These are phyloP conservation scores for Antidorcas marsupialis DNA, from an alignment of 2,113 vertebrate species.

Conservation along the genomic window DNA sequence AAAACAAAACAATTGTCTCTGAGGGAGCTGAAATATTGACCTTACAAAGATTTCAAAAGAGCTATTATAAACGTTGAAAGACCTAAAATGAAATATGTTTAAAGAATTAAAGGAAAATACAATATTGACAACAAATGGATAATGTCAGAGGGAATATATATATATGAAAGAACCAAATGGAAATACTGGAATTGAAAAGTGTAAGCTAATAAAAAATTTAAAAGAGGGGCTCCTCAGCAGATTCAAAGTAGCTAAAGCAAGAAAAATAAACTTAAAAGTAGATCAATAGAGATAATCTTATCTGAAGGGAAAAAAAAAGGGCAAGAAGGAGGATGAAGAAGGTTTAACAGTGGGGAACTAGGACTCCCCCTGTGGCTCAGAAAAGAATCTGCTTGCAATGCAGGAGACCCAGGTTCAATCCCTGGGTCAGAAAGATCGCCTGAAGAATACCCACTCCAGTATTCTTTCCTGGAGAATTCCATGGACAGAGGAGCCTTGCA, in stretches of 20 bases:
- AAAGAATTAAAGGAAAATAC: neutral
- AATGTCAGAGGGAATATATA: neutral
- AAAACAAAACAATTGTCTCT: neutral
- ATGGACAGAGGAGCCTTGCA: neutral
- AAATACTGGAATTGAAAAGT: neutral
- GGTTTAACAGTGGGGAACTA: neutral
- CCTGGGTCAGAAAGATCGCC: neutral
- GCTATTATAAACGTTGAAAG: neutral
- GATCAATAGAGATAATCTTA: neutral
- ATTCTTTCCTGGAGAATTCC: neutral
- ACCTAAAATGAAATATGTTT: neutral
- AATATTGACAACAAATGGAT: neutral
- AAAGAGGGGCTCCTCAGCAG: neutral
- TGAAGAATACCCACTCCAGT: neutral
- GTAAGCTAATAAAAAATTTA: neutral
- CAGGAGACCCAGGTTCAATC: neutral
- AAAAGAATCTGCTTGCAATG: neutral
- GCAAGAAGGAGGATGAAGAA: neutral
- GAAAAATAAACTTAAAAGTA: neutral
- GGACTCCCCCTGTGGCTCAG: neutral
- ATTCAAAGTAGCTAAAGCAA: neutral
- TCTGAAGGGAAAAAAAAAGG: neutral
- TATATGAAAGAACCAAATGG: neutral
- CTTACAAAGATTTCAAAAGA: neutral
- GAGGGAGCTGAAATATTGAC: neutral